Conservation (phyloP, 2,888 invertebrate species). For the Cerceris rybyensis region DNA sequence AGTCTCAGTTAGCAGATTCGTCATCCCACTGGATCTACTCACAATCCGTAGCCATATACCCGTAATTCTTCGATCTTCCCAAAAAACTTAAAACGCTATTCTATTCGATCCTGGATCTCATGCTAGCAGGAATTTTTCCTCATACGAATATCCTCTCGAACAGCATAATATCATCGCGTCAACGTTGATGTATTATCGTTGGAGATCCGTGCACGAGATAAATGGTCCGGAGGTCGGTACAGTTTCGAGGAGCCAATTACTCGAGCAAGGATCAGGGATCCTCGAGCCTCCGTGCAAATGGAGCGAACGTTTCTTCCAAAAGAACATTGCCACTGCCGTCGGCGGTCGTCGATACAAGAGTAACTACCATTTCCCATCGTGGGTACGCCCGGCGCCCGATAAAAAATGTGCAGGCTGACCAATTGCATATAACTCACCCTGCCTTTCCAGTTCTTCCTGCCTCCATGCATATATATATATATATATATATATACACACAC, state of each 20-base stretch:
- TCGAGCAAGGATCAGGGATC: background rate
- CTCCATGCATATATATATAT: constrained; percentile 59
- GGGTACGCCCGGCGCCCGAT: constrained; percentile 64
- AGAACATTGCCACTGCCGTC: constrained; percentile 58
- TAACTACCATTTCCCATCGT: constrained; percentile 70
- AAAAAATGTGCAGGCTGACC: constrained; percentile 77
- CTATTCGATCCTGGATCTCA: no score
- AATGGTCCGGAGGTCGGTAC: no score
- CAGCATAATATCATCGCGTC: no score
- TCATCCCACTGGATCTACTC: constrained; percentile 62
- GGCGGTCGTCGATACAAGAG: constrained; percentile 66
- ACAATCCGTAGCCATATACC: constrained; percentile 56
- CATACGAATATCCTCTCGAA: no score
- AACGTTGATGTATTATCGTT: no score
- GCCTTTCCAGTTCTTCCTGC: constrained; percentile 70
- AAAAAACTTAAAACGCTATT: background rate
- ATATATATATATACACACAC: no score
- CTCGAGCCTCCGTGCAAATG: constrained; percentile 14
- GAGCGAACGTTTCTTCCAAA: constrained; percentile 20
- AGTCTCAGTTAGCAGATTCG: constrained; percentile 36
- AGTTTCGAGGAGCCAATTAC: background rate
- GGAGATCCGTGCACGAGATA: background rate
- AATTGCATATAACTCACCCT: constrained; percentile 78
- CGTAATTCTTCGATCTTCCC: constrained; percentile 26
- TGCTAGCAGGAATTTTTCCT: no score